phyloP scores from a whole-genome alignment of 2,888 invertebrate species.

The Itoplectis maculator region DNA sequence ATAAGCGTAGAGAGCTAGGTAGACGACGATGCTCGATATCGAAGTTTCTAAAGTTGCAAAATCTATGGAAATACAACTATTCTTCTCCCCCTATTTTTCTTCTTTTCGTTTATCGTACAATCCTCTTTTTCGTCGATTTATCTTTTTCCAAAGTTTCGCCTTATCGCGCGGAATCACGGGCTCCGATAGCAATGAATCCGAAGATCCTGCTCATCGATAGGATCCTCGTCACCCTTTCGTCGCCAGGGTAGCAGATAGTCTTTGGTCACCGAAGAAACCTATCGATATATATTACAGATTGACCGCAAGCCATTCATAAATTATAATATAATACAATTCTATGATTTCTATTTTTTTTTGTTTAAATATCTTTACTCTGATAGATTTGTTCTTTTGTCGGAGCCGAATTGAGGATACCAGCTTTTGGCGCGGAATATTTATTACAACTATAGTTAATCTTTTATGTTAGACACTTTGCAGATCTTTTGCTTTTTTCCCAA shows the following conservation, averaged over 20 bases:
- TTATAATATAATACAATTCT: conserved; percentile 68
- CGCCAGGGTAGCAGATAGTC: conserved; percentile 72
- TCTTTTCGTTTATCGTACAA: conserved; percentile 54
- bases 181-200: conserved; percentile 12
- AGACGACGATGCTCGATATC: conserved; percentile 50
- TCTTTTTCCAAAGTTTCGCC: conserved; percentile 31
- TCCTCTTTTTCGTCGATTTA: conserved; percentile 42
- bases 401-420: conserved; percentile 34
- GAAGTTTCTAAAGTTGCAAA: conserved; percentile 64
- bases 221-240: conserved; percentile 49
- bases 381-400: conserved; percentile 26
- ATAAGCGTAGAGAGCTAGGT: conserved; percentile 42
- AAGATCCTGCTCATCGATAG: conserved; percentile 38
- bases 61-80: conserved; percentile 65
- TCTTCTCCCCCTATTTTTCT: conserved; percentile 25
- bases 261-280: conserved; percentile 78
- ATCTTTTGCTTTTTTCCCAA: conserved; percentile 31
- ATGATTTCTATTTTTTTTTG: conserved; percentile 62
- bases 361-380: conserved; percentile 15
- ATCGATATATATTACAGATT: conserved; percentile 68
- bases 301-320: conserved; percentile 63
- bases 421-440: conserved; percentile 53
- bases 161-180: conserved; percentile 30
- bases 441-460: conserved; percentile 47
- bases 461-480: conserved; percentile 43